Percentiles rank a stretch among this genome's conserved stretches.
Conservation (phyloP, 2,888 invertebrate species). For the Oxyteleia sp. region DNA sequence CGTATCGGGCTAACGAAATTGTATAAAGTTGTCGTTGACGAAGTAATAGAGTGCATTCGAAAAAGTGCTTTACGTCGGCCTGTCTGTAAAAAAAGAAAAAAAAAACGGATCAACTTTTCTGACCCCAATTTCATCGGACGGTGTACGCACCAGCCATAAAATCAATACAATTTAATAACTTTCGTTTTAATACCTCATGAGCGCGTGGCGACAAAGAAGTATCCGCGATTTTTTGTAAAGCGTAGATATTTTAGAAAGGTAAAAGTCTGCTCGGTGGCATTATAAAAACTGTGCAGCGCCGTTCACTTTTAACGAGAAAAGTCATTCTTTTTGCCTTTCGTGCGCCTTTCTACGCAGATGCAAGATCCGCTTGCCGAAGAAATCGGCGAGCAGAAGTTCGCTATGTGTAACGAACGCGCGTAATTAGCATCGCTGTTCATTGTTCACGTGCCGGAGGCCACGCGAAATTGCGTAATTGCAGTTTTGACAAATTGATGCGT, state of each 20-base stretch:
- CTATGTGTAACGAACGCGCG: conserved; percentile 66
- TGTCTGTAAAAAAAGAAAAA: no score
- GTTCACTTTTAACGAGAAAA: conserved; percentile 78
- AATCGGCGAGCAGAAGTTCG: conserved; percentile 62
- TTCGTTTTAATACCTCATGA: conserved; percentile 54
- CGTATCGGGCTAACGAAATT: conserved; percentile 50
- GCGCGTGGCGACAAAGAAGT: conserved; percentile 40
- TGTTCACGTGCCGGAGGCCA: no score
- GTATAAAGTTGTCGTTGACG: conserved; percentile 37
- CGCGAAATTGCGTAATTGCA: no score
- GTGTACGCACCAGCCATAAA: no score
- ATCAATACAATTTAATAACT: conserved; percentile 66
- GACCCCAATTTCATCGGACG: no score
- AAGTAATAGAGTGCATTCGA: conserved; percentile 26
- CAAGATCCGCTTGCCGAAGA: conserved; percentile 68
- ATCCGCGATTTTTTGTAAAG: conserved; percentile 66
- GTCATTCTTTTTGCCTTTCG: conserved; percentile 74
- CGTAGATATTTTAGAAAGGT: conserved; percentile 83
- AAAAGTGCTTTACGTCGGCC: conserved; percentile 38
- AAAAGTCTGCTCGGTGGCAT: conserved; percentile 73
- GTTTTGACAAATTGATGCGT: conserved; percentile 37
- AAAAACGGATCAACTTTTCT: no score
- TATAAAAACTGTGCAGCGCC: conserved; percentile 74
- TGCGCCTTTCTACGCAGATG: conserved; percentile 71
- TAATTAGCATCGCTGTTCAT: conserved; percentile 55